Conservation (phyloP, 2,888 invertebrate species). For the Pollenia labialis region DNA sequence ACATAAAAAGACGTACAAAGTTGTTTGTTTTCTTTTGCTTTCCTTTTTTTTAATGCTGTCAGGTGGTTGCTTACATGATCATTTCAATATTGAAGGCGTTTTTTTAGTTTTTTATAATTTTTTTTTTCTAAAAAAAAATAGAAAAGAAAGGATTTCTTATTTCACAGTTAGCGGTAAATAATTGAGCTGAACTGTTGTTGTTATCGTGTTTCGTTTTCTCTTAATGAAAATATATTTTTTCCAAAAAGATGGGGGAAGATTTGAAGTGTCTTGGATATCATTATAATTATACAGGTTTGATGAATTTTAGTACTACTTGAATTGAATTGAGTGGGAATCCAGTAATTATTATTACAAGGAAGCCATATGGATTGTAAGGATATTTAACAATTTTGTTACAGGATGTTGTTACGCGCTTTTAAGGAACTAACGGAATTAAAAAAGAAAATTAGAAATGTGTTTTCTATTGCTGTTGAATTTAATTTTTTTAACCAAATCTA, state of each 20-base stretch:
- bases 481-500: not conserved
- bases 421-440: conserved; percentile 46
- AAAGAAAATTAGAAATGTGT: not conserved
- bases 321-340: conserved; percentile 42
- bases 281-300: conserved; percentile 32
- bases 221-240: conserved; percentile 39
- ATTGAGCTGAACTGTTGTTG: conserved; percentile 54
- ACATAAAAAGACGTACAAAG: conserved; percentile 67
- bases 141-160: conserved; percentile 68
- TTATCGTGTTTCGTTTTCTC: conserved; percentile 1
- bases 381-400: conserved; percentile 48
- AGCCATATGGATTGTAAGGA: conserved; percentile 38
- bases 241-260: conserved; percentile 14
- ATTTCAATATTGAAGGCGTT: conserved; percentile 65
- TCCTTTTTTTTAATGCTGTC: conserved; percentile 61
- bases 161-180: conserved; percentile 63
- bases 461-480: conserved; percentile 5
- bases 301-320: not conserved
- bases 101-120: conserved; percentile 31
- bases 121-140: conserved; percentile 19
- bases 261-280: conserved; percentile 63
- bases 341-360: not conserved
- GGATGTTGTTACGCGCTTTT: conserved; percentile 55
- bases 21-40: conserved; percentile 59
- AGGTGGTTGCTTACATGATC: conserved; percentile 73